A percentile compares a stretch with the other conserved stretches of the same genome.
phyloP scores from a whole-genome alignment of 92 coral and sea anemone species.

The Bergia puertoricense region DNA sequence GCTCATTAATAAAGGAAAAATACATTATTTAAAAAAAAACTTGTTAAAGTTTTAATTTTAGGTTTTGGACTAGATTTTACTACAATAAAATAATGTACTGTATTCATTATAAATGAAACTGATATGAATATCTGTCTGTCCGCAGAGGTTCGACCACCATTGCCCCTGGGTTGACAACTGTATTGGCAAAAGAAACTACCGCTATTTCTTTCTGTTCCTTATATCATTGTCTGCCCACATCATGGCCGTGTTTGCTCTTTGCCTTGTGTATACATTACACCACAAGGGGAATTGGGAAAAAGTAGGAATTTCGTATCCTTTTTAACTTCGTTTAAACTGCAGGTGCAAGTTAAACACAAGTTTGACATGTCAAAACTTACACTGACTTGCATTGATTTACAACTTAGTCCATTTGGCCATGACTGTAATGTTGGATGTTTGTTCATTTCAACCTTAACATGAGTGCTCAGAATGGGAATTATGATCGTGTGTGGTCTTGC shows the following conservation, averaged over 20 bases:
- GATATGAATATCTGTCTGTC: slow-evolving; percentile 10
- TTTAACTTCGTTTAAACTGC: background rate
- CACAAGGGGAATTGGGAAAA: slow-evolving; percentile 56
- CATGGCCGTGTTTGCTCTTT: slow-evolving; percentile 80
- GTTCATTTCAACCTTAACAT: slow-evolving; percentile 57
- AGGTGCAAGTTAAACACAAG: no score
- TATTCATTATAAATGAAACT: background rate
- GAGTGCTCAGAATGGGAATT: slow-evolving; percentile 57
- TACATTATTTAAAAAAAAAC: no score
- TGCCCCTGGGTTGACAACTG: slow-evolving; percentile 99
- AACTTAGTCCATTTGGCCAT: no score
- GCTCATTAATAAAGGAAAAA: no score
- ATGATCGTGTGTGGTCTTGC: slow-evolving; percentile 92
- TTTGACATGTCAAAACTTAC: no score
- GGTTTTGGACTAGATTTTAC: no score
- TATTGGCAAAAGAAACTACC: slow-evolving; percentile 93
- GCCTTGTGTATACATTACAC: slow-evolving; percentile 71
- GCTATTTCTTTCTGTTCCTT: slow-evolving; percentile 93
- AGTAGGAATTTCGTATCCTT: slow-evolving; percentile 92
- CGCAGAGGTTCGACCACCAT: slow-evolving; percentile 96
- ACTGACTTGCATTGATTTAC: no score
- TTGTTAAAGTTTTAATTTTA: no score
- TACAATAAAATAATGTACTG: no score
- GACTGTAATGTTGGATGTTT: background rate
- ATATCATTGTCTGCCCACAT: slow-evolving; percentile 82